A percentile compares a stretch with the other conserved stretches of the same genome.
phyloP scores from a whole-genome alignment of 2,888 invertebrate genomes.

The Cylindroiulus punctatus region DNA sequence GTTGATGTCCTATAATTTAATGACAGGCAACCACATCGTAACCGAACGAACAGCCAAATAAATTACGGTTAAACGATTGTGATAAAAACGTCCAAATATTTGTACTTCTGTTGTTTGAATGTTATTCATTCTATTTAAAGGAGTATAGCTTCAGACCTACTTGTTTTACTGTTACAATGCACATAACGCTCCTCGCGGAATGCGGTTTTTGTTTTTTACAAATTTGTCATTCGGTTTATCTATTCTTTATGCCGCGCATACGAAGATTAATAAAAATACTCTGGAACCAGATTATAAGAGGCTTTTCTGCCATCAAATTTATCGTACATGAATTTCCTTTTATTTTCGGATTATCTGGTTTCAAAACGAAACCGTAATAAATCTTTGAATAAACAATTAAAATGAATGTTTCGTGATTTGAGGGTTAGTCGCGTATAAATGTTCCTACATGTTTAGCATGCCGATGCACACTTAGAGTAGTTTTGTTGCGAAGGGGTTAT shows the following conservation, averaged over 20 bases:
- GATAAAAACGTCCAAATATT: slow-evolving; percentile 45
- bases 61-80: slow-evolving; percentile 35
- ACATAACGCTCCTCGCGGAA: background rate
- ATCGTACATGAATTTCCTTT: background rate
- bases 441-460: too few relatives aligned
- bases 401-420: background rate
- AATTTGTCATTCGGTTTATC: background rate
- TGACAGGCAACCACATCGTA: slow-evolving; percentile 14
- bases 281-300: background rate
- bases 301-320: background rate
- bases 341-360: background rate
- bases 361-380: background rate
- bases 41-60: slow-evolving; percentile 4
- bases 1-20: slow-evolving; percentile 16
- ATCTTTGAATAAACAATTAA: background rate
- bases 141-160: slow-evolving; percentile 10
- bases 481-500: background rate
- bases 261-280: slow-evolving; percentile 8
- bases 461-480: background rate
- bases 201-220: background rate
- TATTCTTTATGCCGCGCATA: background rate
- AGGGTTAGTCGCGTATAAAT: background rate
- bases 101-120: slow-evolving; percentile 40
- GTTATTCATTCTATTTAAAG: slow-evolving; percentile 7
- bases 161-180: slow-evolving; percentile 29